phyloP scores from a whole-genome alignment of 2,113 vertebrate species.

The Eupsittula cactorum region DNA sequence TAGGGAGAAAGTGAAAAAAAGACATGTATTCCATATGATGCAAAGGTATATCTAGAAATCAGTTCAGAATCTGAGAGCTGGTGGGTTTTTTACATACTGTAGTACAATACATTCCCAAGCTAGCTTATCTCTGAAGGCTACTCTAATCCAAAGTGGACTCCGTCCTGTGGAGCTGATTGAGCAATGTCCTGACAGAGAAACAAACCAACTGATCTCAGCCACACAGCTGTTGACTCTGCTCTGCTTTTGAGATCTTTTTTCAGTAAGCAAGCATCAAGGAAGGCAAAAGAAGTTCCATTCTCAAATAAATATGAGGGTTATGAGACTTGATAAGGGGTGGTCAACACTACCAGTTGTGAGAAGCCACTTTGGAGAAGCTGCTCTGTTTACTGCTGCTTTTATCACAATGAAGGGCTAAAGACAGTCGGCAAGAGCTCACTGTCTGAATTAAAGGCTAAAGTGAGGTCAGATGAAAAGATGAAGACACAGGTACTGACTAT shows the following conservation, averaged over 20 bases:
- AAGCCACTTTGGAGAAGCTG: fast-evolving
- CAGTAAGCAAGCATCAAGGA: background rate
- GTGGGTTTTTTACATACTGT: background rate
- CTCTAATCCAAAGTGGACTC: fast-evolving
- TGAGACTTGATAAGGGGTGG: background rate
- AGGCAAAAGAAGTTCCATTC: background rate
- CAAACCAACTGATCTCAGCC: background rate
- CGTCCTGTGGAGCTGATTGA: background rate
- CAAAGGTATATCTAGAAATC: background rate
- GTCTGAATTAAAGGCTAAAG: background rate
- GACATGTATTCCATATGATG: background rate
- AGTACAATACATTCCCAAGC: background rate
- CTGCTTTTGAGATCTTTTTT: background rate
- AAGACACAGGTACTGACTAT: background rate
- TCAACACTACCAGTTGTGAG: background rate
- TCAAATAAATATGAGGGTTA: background rate
- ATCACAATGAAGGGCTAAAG: background rate
- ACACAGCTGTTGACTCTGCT: background rate
- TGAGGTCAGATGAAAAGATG: background rate
- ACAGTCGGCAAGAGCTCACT: background rate
- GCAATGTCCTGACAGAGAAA: background rate
- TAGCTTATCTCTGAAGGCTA: background rate
- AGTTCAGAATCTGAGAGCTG: background rate
- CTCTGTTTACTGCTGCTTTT: background rate
- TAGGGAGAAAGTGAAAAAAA: background rate